Percentiles rank a stretch among this genome's conserved stretches.
Conservation (phyloP, 1,140 invertebrate genomes). For the Ostrea denselamellosa region DNA sequence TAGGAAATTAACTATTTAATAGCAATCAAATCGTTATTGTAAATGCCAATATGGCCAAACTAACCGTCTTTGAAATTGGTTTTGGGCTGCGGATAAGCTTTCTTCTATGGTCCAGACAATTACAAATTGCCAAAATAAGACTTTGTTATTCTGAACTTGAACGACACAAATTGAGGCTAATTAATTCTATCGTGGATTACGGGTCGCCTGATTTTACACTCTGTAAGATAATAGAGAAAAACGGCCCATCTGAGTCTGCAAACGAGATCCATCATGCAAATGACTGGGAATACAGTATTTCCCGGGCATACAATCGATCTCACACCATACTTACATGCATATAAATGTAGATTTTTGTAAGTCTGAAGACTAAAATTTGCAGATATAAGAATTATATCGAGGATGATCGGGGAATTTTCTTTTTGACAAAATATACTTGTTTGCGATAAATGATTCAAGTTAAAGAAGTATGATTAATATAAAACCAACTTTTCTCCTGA, state of each 20-base stretch:
- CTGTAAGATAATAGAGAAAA: slow-evolving; percentile 30
- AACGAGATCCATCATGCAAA: slow-evolving; percentile 9
- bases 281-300: not conserved
- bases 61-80: slow-evolving; percentile 33
- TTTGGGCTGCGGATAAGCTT: slow-evolving; percentile 12
- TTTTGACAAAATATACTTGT: too few species aligned
- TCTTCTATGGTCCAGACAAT: not conserved
- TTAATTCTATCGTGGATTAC: slow-evolving; percentile 25
- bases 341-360: too few species aligned
- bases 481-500: too few species aligned
- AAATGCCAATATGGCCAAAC: not conserved
- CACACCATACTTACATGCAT: too few species aligned
- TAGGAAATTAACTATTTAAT: slow-evolving; percentile 63
- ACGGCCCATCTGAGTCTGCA: not conserved
- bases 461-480: too few species aligned
- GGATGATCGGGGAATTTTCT: too few species aligned
- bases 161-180: slow-evolving; percentile 36
- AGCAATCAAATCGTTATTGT: slow-evolving; percentile 52
- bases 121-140: slow-evolving; percentile 33
- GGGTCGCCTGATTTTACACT: slow-evolving; percentile 34
- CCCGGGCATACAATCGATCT: not conserved
- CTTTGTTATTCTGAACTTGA: not conserved
- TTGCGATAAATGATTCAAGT: too few species aligned
- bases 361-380: too few species aligned
- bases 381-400: too few species aligned